A percentile compares a stretch with the other conserved stretches of the same genome.
Conservation (phyloP, 2,113 vertebrate species). For the Leptobrachium leishanense region DNA sequence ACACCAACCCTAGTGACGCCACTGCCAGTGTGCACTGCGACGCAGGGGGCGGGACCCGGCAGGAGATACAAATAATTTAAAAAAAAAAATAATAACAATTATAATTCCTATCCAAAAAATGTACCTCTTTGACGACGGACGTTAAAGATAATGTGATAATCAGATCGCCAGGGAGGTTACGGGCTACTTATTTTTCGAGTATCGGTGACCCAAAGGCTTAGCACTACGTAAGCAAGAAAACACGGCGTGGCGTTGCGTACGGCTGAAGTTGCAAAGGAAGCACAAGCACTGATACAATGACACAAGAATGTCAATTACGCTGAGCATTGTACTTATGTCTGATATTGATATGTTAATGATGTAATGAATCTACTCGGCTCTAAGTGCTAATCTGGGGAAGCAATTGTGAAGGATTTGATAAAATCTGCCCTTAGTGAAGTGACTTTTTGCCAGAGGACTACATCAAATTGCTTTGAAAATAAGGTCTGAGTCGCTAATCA, state of each 20-base stretch:
- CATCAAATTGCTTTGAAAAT: conserved; percentile 56
- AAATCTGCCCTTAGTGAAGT: conserved; percentile 59
- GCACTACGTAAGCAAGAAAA: neutral
- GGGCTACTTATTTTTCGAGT: too few species aligned
- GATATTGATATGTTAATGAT: conserved; percentile 58
- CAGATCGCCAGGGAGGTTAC: too few species aligned
- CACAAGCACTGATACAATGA: conserved; percentile 24
- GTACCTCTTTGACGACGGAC: too few species aligned
- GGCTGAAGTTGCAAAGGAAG: conserved; percentile 14
- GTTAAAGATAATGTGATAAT: too few species aligned
- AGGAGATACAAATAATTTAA: too few species aligned
- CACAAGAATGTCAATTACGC: conserved; percentile 35
- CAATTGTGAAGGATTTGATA: conserved; percentile 60
- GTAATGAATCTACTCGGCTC: conserved; percentile 61
- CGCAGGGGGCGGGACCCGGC: too few species aligned
- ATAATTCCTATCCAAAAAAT: too few species aligned
- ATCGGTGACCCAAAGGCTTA: neutral
- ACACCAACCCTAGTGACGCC: too few species aligned
- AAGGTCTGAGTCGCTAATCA: conserved; percentile 51
- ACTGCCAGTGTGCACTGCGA: too few species aligned
- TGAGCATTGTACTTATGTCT: conserved; percentile 33
- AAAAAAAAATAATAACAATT: too few species aligned
- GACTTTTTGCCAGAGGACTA: conserved; percentile 50
- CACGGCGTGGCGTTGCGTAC: neutral
- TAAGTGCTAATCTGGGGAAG: conserved; percentile 58